Evolutionary conservation across 2,888 invertebrate genomes (phyloP).

Genomic region (Eledone cirrhosa): DNA sequence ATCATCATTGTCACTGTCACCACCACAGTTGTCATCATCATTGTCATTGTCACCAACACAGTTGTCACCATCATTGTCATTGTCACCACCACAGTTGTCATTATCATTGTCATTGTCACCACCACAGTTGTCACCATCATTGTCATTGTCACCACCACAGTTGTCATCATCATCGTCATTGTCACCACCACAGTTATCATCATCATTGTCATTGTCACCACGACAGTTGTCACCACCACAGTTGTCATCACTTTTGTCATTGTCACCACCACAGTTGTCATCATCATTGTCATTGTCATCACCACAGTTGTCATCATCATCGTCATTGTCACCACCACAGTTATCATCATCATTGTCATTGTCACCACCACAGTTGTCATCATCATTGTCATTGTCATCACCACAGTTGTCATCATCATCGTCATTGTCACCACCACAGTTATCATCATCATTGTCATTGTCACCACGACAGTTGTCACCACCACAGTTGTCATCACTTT

Average conservation of each 20-base stretch:
- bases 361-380: not conserved
- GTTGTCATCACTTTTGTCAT: not conserved
- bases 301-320: not conserved
- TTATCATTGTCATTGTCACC: not conserved
- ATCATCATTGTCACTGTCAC: not conserved
- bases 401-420: not conserved
- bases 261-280: not conserved
- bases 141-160: not conserved
- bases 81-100: no score
- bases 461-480: no score
- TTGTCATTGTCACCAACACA: no score
- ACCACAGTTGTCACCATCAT: not conserved
- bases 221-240: no score
- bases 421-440: not conserved
- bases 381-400: not conserved
- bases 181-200: no score
- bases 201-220: no score
- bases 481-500: no score
- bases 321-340: not conserved
- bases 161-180: not conserved
- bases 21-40: not conserved
- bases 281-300: not conserved
- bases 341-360: not conserved
- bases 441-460: conserved; percentile 6
- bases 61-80: no score